Evolutionary conservation across 2,888 invertebrate species (phyloP), one percentile per base, ranked within the genome.

Genomic region (Galerucella nymphaeae): DNA sequence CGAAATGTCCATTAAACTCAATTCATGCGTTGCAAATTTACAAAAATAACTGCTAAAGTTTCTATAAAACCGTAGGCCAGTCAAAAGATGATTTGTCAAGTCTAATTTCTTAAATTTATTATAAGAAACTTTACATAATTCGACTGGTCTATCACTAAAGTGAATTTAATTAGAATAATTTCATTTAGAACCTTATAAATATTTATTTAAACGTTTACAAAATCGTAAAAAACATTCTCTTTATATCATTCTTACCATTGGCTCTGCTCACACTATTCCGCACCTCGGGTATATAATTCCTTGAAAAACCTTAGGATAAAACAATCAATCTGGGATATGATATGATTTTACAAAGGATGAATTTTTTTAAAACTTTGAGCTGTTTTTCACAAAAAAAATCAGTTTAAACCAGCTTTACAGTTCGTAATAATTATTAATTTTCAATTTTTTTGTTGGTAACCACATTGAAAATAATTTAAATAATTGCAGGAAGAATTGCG

Each of bases 171-270:
- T 70, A 70, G 61, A 70, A 70, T 53, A 38, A 62, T 59, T 70
- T 72, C 59, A 64, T 72, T 62, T 58, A 74, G 53, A 71, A 65
- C 62, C 70, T 66, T 72, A 74, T 38, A 50, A 10, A 16, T 71
- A 73, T 67, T 59, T 66, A 53, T 73, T 58, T 59, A 71, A 73
- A 74, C 70, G 70, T 68, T 72, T 75, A 73, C 75, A 76, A 76
- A 72, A 74, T 76, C 57, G 73, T 76, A 76, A 70, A 74, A 76
- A 74, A 74, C 72, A 67, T 69, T 74, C 66, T 72, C 53, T 53
- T 14, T 61, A 18, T 61, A 18, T 61, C 69, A 65, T 48, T 53
- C 64, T 65, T 59, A 65, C 42, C 70, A 59, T 14, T 23, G 30
- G 50, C 42, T 48, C 55, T 38, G 30, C 30, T 38, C 9, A 68